phyloP scores from a whole-genome alignment of 2,888 invertebrate genomes.

The Epistrophe eligans region DNA sequence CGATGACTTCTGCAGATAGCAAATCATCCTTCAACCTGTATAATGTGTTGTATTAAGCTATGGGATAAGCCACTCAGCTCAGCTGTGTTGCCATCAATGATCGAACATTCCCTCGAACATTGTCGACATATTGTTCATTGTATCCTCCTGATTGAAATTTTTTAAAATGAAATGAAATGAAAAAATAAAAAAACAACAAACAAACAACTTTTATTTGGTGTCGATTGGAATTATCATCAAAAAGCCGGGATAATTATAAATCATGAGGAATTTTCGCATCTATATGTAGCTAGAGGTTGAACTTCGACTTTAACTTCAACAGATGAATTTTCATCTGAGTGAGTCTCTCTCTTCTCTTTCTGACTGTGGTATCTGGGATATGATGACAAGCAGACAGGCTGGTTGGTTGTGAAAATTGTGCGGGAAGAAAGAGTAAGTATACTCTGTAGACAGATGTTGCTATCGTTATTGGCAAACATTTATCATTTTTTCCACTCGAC shows the following conservation, averaged over 20 bases:
- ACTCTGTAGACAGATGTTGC: slow-evolving; percentile 39
- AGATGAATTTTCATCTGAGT: neutral
- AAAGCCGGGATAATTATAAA: slow-evolving; percentile 75
- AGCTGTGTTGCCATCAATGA: slow-evolving; percentile 20
- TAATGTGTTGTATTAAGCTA: slow-evolving; percentile 22
- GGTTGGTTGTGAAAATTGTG: slow-evolving; percentile 17
- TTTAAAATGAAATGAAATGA: neutral
- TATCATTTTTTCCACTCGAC: slow-evolving; percentile 64
- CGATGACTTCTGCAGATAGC: slow-evolving; percentile 73
- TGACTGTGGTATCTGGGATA: neutral
- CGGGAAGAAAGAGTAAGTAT: neutral
- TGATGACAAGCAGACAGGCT: slow-evolving; percentile 35
- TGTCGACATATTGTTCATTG: slow-evolving; percentile 59
- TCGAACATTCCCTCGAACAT: slow-evolving; percentile 54
- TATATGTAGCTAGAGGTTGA: slow-evolving; percentile 24
- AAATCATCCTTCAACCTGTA: slow-evolving; percentile 69
- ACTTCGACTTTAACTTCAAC: slow-evolving; percentile 47
- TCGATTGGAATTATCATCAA: slow-evolving; percentile 76
- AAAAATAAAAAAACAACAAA: slow-evolving; percentile 12
- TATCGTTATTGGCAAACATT: slow-evolving; percentile 73
- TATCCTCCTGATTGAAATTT: slow-evolving; percentile 57
- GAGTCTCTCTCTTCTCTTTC: neutral
- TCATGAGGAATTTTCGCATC: slow-evolving; percentile 71
- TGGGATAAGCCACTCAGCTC: slow-evolving; percentile 33
- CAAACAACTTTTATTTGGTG: slow-evolving; percentile 74